Evolutionary conservation across 2,888 invertebrate genomes (phyloP).

Genomic region (Drosophila acutilabella): DNA sequence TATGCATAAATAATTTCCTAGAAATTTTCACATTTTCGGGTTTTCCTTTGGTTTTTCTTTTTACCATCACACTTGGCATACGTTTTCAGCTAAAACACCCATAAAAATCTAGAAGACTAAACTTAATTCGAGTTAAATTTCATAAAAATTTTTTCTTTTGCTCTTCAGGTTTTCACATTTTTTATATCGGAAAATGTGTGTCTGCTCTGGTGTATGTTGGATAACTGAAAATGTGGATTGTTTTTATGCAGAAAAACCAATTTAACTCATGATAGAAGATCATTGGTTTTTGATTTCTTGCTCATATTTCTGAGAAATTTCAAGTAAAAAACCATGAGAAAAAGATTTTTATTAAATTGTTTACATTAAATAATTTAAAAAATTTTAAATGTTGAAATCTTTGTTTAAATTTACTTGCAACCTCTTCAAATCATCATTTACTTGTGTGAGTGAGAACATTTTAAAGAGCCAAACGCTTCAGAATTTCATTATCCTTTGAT

Average conservation of each 20-base stretch:
- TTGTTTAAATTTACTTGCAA: no score
- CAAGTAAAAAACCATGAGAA: no score
- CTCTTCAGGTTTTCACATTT: slow-evolving; percentile 36
- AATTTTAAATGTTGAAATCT: no score
- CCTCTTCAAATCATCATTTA: no score
- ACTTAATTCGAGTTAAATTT: slow-evolving; percentile 58
- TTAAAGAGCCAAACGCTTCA: neutral
- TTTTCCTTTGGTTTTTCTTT: neutral
- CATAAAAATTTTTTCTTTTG: slow-evolving; percentile 46
- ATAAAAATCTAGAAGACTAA: slow-evolving; percentile 26
- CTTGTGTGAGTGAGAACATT: neutral
- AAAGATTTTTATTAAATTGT: no score
- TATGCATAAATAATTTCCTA: slow-evolving; percentile 22
- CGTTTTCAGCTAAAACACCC: slow-evolving; percentile 11
- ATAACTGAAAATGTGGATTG: slow-evolving; percentile 1
- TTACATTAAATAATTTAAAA: no score
- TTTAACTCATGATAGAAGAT: neutral
- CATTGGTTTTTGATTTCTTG: no score
- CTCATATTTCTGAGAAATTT: no score
- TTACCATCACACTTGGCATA: slow-evolving; percentile 19
- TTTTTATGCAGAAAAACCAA: slow-evolving; percentile 2
- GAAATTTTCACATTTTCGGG: slow-evolving; percentile 23
- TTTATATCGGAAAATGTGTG: slow-evolving; percentile 48
- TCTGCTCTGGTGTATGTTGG: slow-evolving; percentile 18
- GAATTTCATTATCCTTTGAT: neutral